phyloP scores from a whole-genome alignment of 2,797 vertebrate species.

The Sebastes baramenuke region DNA sequence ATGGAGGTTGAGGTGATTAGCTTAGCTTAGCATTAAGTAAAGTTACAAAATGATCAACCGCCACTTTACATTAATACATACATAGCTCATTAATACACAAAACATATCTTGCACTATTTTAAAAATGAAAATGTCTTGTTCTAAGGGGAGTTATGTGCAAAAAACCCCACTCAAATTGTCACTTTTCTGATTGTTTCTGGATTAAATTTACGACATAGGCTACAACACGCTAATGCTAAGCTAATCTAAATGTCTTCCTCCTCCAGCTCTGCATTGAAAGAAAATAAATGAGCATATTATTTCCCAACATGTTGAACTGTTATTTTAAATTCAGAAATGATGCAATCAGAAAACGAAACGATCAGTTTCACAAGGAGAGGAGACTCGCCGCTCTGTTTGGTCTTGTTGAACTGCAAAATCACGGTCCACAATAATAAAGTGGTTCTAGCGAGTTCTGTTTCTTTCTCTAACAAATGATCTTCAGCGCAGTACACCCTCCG shows the following conservation, averaged over 20 bases:
- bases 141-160: background rate
- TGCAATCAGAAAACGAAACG: too few species aligned
- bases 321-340: background rate
- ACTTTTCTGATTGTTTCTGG: background rate
- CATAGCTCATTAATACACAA: background rate
- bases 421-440: background rate
- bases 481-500: background rate
- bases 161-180: background rate
- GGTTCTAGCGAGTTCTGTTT: background rate
- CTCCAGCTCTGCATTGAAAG: background rate
- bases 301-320: background rate
- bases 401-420: background rate
- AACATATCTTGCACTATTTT: background rate
- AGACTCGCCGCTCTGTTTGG: background rate
- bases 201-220: too few species aligned
- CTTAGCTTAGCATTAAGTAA: too few species aligned
- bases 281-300: background rate
- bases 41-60: background rate
- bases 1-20: too few species aligned
- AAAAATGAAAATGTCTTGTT: background rate
- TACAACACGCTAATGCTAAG: too few species aligned
- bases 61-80: background rate
- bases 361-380: too few species aligned
- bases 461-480: constrained; percentile 1
- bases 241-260: background rate